Base-by-base conservation (phyloP, 1,140 invertebrate genomes). In the Steinernema feltiae region DNA sequence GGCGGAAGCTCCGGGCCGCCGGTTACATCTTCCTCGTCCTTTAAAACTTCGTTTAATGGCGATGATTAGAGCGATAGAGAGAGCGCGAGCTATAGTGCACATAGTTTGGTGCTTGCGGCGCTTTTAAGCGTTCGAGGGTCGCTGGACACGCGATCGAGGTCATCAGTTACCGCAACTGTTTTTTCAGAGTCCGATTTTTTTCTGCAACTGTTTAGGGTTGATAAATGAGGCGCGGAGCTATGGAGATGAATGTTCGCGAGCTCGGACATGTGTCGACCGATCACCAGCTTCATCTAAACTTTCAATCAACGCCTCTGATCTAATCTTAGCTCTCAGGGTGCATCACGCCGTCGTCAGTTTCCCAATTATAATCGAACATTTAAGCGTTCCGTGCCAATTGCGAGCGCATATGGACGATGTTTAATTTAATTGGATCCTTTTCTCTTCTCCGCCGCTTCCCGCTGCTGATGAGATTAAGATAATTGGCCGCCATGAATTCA, bases 241-340 rank as follows among this genome's bases (percentile, higher is more conserved):
- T 63, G 53, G 53, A 63, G 53, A 63, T 27, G 53, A 27, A 63
- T 63, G 53, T 27, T 41, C 7, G 53, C 53, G 7, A 21, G 24
- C 15, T 63, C 53, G 53, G 53, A 63, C 53, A 63, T 21, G 24
- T 63, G 53, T 63, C 53, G 53, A 46, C 41, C 41, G 41, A 46
- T 46, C 41, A 46, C 41, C 7, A 46, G 41, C 41, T 12, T n/a
- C 41, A 7, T n/a, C 41, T 46, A 7, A 46, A 46, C 41, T 46
- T 46, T n/a, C 41, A n/a, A 7, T n/a, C 41, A n/a, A 12, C 41
- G 7, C n/a, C 24, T 27, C 24, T 63, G 53, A 63, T 27, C 15
- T 7, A 63, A 63, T 63, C 24, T 41, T 41, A 41, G 7, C 35
- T 18, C n/a, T n/a, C n/a, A n/a, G n/a, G n/a, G n/a, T n/a, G n/a